Conservation (phyloP, 2,888 invertebrate species). For the Hydroisotoma schaefferi region DNA sequence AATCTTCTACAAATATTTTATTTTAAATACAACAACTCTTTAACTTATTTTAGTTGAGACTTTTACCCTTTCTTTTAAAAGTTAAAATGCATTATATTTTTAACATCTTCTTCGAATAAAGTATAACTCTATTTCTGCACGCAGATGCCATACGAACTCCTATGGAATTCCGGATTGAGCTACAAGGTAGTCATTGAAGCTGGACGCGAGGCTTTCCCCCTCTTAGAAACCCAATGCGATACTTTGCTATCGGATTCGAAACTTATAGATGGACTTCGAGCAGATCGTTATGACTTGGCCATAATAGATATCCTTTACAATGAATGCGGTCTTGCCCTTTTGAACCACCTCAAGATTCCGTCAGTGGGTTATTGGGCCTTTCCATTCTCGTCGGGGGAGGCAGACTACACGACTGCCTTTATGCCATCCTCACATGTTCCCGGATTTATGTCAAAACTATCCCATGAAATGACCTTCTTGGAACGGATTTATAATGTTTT, state of each 20-base stretch:
- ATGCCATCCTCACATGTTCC: conserved; percentile 50
- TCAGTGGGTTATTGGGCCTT: conserved; percentile 51
- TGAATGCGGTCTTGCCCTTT: conserved; percentile 50
- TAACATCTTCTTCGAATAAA: background rate
- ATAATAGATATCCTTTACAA: conserved; percentile 50
- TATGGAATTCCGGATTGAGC: conserved; percentile 48
- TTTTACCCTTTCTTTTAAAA: background rate
- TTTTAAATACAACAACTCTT: background rate
- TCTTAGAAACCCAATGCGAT: conserved; percentile 49
- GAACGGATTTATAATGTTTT: conserved; percentile 49
- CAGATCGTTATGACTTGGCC: conserved; percentile 49
- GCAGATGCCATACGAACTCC: conserved; percentile 47
- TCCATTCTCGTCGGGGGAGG: conserved; percentile 50
- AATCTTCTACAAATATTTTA: background rate
- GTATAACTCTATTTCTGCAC: background rate
- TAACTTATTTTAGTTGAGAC: background rate
- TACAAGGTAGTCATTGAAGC: conserved; percentile 47
- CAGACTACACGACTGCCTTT: conserved; percentile 50
- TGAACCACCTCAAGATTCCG: conserved; percentile 49
- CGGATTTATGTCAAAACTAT: conserved; percentile 49
- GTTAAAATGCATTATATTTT: background rate
- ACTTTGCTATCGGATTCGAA: conserved; percentile 47
- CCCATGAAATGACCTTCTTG: conserved; percentile 49
- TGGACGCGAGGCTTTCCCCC: conserved; percentile 48
- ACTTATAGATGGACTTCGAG: conserved; percentile 37